Percentiles rank a stretch among this genome's conserved stretches.
Conservation (phyloP, 2,888 invertebrate species). For the Alsophila aescularia region DNA sequence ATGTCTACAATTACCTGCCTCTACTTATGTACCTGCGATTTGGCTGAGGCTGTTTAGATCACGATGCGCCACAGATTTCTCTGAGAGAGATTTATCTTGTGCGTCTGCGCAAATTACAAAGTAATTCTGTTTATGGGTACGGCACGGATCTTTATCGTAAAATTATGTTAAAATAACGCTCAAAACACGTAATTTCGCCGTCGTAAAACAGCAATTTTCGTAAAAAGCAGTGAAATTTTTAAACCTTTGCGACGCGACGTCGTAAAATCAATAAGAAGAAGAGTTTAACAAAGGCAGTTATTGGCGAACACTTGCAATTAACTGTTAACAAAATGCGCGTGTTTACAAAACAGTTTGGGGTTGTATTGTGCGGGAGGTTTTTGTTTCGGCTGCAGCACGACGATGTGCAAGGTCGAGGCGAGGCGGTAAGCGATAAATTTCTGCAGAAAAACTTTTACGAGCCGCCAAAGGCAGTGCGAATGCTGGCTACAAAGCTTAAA, state of each 20-base stretch:
- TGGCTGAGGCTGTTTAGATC: slow-evolving; percentile 1
- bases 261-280: slow-evolving; percentile 58
- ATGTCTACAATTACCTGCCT: slow-evolving; percentile 32
- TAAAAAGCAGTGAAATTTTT: slow-evolving; percentile 37
- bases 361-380: slow-evolving; percentile 56
- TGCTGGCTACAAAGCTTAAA: slow-evolving; percentile 56
- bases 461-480: slow-evolving; percentile 70
- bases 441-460: slow-evolving; percentile 63
- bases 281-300: slow-evolving; percentile 65
- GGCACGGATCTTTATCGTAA: slow-evolving; percentile 20
- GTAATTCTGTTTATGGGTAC: slow-evolving; percentile 9
- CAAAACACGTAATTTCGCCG: slow-evolving; percentile 34
- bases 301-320: slow-evolving; percentile 78
- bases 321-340: slow-evolving; percentile 59
- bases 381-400: slow-evolving; percentile 58
- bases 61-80: slow-evolving; percentile 1
- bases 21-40: slow-evolving; percentile 1
- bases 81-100: slow-evolving; percentile 2
- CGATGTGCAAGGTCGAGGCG: slow-evolving; percentile 55
- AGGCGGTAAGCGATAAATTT: slow-evolving; percentile 51
- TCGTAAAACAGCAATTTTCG: slow-evolving; percentile 31
- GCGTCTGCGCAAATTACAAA: slow-evolving; percentile 15
- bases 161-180: slow-evolving; percentile 23
- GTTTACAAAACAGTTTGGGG: slow-evolving; percentile 67
- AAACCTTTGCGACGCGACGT: slow-evolving; percentile 50